Evolutionary conservation across 2,888 invertebrate genomes (phyloP).

Genomic region (Meiosimyza platycephala): DNA sequence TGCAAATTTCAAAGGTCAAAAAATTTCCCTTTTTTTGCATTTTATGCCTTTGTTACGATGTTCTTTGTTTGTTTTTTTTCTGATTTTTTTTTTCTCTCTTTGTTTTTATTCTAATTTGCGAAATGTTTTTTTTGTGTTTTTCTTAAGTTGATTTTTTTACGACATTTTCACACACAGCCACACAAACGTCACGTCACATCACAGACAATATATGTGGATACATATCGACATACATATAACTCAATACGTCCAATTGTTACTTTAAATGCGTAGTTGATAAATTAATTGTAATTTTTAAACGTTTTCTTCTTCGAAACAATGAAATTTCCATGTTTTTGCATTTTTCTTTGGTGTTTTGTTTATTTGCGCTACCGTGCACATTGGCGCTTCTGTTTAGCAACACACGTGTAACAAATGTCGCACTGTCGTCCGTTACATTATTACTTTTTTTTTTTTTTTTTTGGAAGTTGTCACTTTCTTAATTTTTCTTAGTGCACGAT

Average conservation of each 20-base stretch:
- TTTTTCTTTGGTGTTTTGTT: neutral
- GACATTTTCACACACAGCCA: no score
- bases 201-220: neutral
- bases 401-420: neutral
- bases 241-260: neutral
- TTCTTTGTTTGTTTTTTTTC: no score
- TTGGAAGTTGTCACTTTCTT: neutral
- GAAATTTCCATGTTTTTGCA: neutral
- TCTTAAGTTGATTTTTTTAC: no score
- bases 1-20: no score
- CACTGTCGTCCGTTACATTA: no score
- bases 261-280: conserved; percentile 6
- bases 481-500: neutral
- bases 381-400: neutral
- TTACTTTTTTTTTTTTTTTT: neutral
- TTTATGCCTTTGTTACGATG: no score
- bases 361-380: neutral
- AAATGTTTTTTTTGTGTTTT: no score
- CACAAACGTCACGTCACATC: neutral
- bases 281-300: neutral
- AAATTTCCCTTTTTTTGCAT: no score
- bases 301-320: neutral
- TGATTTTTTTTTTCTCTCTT: no score
- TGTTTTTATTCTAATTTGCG: no score
- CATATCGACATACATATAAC: neutral